A percentile compares a stretch with the other conserved stretches of the same genome.
Evolutionary conservation across 2,113 vertebrate species (phyloP).

Genomic region (Lepidothrix coronata): DNA sequence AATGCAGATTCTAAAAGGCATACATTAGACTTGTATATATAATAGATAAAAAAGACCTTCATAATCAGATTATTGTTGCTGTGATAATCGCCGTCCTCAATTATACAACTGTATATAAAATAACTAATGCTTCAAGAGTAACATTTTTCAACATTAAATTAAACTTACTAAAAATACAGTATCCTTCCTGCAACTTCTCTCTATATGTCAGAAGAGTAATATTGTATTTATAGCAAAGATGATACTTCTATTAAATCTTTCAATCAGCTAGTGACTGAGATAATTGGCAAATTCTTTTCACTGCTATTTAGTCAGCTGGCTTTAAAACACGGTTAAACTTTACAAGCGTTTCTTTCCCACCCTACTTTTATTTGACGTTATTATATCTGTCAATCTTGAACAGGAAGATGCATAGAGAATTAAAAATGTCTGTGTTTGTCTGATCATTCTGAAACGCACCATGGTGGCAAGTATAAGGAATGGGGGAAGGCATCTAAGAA

Average conservation of each 20-base stretch:
- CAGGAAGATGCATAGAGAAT: not conserved
- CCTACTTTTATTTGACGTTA: not conserved
- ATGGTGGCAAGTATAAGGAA: not conserved
- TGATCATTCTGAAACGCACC: not conserved
- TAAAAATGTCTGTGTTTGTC: not conserved
- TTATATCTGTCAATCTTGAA: not conserved
- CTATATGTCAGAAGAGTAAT: not conserved
- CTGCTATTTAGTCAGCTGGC: not conserved
- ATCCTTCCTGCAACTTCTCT: not conserved
- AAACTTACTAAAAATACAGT: not conserved
- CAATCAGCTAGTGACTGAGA: not conserved
- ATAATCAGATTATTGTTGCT: not conserved
- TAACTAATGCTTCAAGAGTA: not conserved
- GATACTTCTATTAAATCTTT: not conserved
- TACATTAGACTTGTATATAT: not conserved
- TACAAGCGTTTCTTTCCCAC: not conserved
- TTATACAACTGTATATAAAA: conserved; percentile 6
- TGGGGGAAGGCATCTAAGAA: not conserved
- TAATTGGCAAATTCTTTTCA: not conserved
- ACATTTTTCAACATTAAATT: conserved; percentile 23
- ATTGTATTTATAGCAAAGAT: conserved; percentile 7
- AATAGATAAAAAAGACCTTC: not conserved
- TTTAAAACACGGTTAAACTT: conserved; percentile 6
- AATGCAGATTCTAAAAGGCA: not conserved
- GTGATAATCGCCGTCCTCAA: not conserved